Evolutionary conservation across 2,888 invertebrate species (phyloP).

Genomic region (Malthinus seriepunctatus): DNA sequence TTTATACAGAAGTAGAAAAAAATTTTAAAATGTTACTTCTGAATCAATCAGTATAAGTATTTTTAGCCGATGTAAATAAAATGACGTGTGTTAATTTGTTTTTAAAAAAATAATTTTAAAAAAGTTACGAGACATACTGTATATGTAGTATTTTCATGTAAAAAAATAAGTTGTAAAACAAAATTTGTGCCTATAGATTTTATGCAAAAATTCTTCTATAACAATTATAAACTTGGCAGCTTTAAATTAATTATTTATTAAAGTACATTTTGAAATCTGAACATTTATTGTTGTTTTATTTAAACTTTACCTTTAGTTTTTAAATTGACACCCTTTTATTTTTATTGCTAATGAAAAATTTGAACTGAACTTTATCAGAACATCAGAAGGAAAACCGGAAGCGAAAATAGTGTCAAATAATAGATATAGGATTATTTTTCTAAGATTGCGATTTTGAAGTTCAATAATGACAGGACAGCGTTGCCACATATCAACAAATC

Average conservation of each 20-base stretch:
- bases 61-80: constrained; percentile 5
- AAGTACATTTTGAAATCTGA: constrained; percentile 20
- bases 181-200: constrained; percentile 16
- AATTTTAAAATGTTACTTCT: constrained; percentile 6
- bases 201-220: constrained; percentile 14
- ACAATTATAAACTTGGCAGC: constrained; percentile 24
- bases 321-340: no score
- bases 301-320: neutral
- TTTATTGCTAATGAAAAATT: no score
- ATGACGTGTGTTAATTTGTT: neutral
- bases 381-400: no score
- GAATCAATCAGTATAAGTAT: constrained; percentile 3
- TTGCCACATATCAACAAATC: no score
- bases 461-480: no score
- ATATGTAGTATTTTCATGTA: constrained; percentile 10
- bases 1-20: constrained; percentile 44
- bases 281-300: neutral
- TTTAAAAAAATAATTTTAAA: neutral
- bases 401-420: no score
- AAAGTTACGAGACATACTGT: constrained; percentile 11
- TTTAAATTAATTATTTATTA: constrained; percentile 22
- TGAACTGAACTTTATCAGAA: no score
- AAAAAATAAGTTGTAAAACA: constrained; percentile 10
- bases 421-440: no score
- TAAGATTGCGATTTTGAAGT: no score